These are phyloP conservation scores for Fringilla coelebs DNA, from an alignment of 2,797 vertebrate genomes.

Conservation along the genomic window DNA sequence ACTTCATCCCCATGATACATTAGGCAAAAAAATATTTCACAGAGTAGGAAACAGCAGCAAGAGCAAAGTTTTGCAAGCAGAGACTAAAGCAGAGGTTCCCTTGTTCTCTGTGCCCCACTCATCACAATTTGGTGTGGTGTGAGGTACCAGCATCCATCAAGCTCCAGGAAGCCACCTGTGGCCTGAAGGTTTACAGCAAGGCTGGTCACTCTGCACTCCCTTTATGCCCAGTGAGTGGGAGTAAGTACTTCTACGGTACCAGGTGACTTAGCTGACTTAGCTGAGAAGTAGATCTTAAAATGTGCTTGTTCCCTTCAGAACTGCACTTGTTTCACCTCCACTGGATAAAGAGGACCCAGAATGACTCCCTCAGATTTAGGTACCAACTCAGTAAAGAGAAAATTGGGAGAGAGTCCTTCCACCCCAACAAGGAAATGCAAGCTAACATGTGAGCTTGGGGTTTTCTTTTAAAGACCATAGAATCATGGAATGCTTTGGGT, in stretches of 20 bases:
- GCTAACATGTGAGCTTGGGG: background rate
- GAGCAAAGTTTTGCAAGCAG: background rate
- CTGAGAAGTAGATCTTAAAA: background rate
- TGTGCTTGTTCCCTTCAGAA: background rate
- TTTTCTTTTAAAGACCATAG: background rate
- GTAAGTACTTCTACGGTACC: background rate
- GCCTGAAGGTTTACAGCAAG: background rate
- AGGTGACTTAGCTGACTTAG: background rate
- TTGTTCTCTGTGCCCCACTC: background rate
- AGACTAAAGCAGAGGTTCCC: background rate
- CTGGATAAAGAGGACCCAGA: background rate
- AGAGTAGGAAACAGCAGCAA: background rate
- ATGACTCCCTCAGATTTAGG: background rate
- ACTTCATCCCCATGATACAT: accelerated
- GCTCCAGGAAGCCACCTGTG: background rate
- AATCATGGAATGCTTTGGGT: background rate
- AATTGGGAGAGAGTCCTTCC: background rate
- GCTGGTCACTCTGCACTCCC: background rate
- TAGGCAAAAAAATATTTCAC: background rate
- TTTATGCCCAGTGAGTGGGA: background rate
- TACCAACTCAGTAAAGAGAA: background rate
- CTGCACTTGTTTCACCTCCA: background rate
- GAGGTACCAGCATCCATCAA: background rate
- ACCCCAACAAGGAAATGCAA: background rate
- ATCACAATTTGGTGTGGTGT: background rate